Conservation (phyloP, 2,797 vertebrate genomes). For the Halcyon leucocephala region DNA sequence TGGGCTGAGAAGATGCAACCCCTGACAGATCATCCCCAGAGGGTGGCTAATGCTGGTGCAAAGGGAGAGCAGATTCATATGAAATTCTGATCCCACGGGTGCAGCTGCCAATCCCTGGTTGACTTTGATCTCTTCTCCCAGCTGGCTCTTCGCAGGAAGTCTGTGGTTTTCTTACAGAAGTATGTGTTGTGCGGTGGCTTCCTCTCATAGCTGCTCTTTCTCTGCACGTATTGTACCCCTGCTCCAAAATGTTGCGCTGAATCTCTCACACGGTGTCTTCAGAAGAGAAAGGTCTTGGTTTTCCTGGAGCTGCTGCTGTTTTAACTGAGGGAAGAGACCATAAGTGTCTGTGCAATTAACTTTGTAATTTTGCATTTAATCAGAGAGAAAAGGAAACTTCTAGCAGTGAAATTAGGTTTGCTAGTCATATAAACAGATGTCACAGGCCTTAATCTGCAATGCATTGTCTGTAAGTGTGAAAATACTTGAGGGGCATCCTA, state of each 20-base stretch:
- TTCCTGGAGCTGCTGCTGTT: not conserved
- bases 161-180: not conserved
- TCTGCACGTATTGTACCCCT: not conserved
- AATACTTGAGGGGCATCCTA: not conserved
- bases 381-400: not conserved
- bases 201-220: not conserved
- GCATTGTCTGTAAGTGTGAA: not conserved
- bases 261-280: not conserved
- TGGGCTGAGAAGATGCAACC: not conserved
- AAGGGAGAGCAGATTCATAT: rapidly evolving
- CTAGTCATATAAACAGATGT: not conserved
- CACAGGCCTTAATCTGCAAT: not conserved
- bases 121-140: not conserved
- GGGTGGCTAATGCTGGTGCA: not conserved
- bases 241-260: not conserved
- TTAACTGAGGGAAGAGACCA: not conserved
- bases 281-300: not conserved
- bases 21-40: not conserved
- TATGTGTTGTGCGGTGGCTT: not conserved
- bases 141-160: constrained; percentile 18
- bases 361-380: not conserved
- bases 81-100: not conserved
- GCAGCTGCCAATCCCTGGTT: not conserved
- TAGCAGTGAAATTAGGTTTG: not conserved
- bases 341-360: not conserved